Conservation (phyloP, 2,888 invertebrate genomes). For the Alitta virens region DNA sequence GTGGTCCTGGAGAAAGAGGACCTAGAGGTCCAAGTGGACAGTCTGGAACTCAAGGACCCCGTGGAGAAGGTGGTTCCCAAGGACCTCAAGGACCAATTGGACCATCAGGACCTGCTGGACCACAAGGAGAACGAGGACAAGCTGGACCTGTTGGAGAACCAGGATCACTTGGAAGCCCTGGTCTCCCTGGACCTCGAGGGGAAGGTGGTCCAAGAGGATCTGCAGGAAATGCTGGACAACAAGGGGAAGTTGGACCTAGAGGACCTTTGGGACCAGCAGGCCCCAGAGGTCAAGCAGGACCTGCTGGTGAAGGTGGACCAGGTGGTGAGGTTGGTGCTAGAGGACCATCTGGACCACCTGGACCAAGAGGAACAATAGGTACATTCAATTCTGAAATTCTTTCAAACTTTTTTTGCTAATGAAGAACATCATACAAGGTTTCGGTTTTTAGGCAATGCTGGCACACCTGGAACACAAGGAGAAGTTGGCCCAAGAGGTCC, state of each 20-base stretch:
- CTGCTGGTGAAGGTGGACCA: conserved; percentile 12
- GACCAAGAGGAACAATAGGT: conserved; percentile 14
- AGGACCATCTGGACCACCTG: conserved; percentile 19
- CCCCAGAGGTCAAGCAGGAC: conserved; percentile 9
- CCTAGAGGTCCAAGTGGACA: conserved; percentile 19
- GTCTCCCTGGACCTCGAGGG: conserved; percentile 3
- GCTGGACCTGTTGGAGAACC: background rate
- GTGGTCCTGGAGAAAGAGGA: conserved; percentile 23
- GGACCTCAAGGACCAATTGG: conserved; percentile 2
- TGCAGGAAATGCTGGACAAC: conserved; percentile 16
- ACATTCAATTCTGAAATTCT: too few species aligned
- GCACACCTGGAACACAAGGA: conserved; percentile 18
- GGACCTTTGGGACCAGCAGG: conserved; percentile 18
- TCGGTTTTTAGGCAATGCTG: conserved; percentile 12
- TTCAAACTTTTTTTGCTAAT: too few species aligned
- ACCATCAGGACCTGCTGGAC: background rate
- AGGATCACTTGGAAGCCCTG: conserved; percentile 6
- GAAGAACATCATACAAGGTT: too few species aligned
- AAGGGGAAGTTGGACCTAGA: conserved; percentile 9
- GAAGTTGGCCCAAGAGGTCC: conserved; percentile 16
- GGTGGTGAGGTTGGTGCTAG: conserved; percentile 12
- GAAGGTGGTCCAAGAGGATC: background rate
- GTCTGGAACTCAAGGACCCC: conserved; percentile 18
- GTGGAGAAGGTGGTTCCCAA: background rate
- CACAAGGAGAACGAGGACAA: conserved; percentile 48